Conservation (phyloP, 2,888 invertebrate species). For the Phasia obesa region DNA sequence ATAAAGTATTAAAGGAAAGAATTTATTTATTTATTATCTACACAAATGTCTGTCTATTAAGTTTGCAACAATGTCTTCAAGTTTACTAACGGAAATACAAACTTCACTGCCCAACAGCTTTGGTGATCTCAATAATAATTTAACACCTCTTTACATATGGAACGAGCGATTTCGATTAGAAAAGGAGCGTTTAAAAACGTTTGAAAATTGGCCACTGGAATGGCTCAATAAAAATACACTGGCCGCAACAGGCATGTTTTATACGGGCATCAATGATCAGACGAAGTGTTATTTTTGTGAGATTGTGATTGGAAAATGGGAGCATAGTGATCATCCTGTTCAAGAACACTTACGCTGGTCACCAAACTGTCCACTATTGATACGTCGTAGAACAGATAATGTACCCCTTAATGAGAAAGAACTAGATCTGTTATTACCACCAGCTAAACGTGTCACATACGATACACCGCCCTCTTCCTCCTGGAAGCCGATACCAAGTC, state of each 20-base stretch:
- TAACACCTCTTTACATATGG: constrained; percentile 13
- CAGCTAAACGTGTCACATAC: constrained; percentile 82
- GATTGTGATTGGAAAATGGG: constrained; percentile 91
- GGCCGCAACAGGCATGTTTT: constrained; percentile 92
- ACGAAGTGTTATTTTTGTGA: constrained; percentile 92
- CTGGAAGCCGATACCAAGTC: constrained; percentile 73
- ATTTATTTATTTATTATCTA: not conserved
- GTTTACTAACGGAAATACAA: constrained; percentile 11
- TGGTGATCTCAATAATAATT: not conserved
- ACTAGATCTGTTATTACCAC: constrained; percentile 78
- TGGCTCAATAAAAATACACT: constrained; percentile 83
- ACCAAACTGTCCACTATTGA: constrained; percentile 89
- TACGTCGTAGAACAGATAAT: constrained; percentile 85
- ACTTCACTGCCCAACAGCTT: not conserved
- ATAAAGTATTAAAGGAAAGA: constrained; percentile 12
- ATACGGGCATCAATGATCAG: constrained; percentile 88
- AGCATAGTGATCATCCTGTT: constrained; percentile 89
- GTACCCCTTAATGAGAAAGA: constrained; percentile 82
- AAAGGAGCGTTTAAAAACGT: constrained; percentile 86
- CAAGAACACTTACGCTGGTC: constrained; percentile 91
- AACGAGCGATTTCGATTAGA: constrained; percentile 84
- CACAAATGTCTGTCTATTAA: not conserved
- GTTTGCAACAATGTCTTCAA: constrained; percentile 25
- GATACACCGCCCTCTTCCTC: constrained; percentile 77
- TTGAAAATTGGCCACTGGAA: constrained; percentile 86